Evolutionary conservation across 2,113 vertebrate species (phyloP).

Genomic region (Rattus rattus): DNA sequence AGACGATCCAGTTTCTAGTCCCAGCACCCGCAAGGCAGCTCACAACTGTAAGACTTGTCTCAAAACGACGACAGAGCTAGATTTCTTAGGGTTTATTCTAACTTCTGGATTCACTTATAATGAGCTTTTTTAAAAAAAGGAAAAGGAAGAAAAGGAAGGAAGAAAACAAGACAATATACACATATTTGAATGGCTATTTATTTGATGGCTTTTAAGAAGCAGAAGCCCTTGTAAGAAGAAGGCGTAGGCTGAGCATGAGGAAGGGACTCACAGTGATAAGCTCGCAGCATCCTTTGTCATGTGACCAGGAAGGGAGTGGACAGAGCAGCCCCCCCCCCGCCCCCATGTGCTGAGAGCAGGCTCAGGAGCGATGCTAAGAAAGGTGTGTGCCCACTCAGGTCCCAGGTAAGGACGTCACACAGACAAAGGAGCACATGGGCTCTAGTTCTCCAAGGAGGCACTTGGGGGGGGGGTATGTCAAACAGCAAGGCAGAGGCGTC

Average conservation of each 20-base stretch:
- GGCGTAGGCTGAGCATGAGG: not conserved
- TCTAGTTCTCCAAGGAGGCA: slow-evolving; percentile 25
- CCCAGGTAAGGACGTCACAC: not conserved
- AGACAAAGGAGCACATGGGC: not conserved
- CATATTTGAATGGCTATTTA: slow-evolving; percentile 56
- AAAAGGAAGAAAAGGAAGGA: not conserved
- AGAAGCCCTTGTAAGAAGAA: slow-evolving; percentile 19
- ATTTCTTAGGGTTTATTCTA: not conserved
- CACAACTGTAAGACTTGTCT: not conserved
- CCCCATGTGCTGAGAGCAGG: not conserved
- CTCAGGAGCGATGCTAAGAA: not conserved
- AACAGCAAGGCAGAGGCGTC: not conserved
- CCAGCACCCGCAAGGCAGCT: not conserved
- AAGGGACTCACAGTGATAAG: not conserved
- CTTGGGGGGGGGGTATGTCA: not conserved
- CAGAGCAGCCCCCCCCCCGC: not conserved
- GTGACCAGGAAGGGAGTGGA: not conserved
- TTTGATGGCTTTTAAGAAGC: slow-evolving; percentile 64
- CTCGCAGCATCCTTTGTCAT: not conserved
- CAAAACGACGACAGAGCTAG: not conserved
- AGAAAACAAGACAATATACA: not conserved
- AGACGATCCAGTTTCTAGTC: not conserved
- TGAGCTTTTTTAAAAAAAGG: not conserved
- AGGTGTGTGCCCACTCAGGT: accelerated
- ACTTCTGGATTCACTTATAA: not conserved